Base-by-base conservation (phyloP, 2,797 vertebrate species). In the Spinus pinus region DNA sequence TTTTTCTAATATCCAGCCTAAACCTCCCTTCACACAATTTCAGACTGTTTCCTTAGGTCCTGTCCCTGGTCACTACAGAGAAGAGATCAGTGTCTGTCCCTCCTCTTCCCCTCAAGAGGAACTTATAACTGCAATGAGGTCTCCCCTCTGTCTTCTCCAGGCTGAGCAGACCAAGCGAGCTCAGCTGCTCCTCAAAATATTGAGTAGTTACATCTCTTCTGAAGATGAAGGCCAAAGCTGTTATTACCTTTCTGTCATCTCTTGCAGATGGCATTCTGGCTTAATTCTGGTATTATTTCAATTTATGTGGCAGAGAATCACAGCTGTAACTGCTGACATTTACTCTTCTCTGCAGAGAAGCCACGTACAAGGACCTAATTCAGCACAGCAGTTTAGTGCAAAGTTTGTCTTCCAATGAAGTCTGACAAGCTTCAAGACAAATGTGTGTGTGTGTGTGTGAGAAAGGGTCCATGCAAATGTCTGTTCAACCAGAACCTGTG, bases 251-350 rank as follows among this genome's bases (percentile, higher is more conserved):
- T 87, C 71, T 64, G 8, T 66, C 0, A 1, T 30, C 33, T 87
- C 25, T 80, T 73, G 44, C 0, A 7, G 35, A 47, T 66, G 44
- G 46, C 67, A 51, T 73, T 89, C 64, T 89, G 39, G 18, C 67
- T 77, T 70, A 62, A 71, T 82, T 86, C 60, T 44, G 71, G 37
- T 80, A 61, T 87, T 41, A 56, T 70, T 89, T n/a, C 46, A 35
- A 35, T 70, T 77, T 60, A 70, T 0, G 0, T 67, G 64, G 41
- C 23, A 88, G 62, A 81, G 44, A 91, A 92, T 82, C 51, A 15
- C 60, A 73, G 78, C 74, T 74, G 30, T 78, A 79, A 67, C 50
- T 81, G 75, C 72, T 91, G 78, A 91, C 46, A 73, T 96, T 93
- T 90, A 46, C 57, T 88, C 39, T 83, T 88, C 57, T 88, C 49